A percentile compares a stretch with the other conserved stretches of the same genome.
Evolutionary conservation across 2,888 invertebrate genomes (phyloP).

Genomic region (Tenthredo amoena): DNA sequence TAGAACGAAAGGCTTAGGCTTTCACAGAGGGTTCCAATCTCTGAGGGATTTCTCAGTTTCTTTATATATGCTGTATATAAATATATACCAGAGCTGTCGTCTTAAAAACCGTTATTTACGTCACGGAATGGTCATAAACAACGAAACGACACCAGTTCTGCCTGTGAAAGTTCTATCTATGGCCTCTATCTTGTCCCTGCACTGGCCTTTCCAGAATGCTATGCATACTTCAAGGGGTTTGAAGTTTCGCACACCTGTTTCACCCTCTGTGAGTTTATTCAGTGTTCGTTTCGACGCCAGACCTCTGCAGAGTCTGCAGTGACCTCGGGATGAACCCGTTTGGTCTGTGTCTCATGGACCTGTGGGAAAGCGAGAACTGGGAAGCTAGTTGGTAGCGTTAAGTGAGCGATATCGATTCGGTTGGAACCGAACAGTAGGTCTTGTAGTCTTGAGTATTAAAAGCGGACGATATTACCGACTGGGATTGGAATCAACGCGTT

Average conservation of each 20-base stretch:
- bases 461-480: not conserved
- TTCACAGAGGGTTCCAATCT: conserved; percentile 31
- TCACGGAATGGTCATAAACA: conserved; percentile 5
- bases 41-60: conserved; percentile 22
- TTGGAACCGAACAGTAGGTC: not conserved
- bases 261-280: not conserved
- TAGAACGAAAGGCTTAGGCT: conserved; percentile 26
- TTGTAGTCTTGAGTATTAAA: not conserved
- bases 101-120: conserved; percentile 36
- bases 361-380: not conserved
- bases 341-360: not conserved
- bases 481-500: not conserved
- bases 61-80: too few species aligned
- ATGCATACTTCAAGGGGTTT: not conserved
- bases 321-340: not conserved
- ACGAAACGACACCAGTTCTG: not conserved
- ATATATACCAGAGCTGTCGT: not conserved
- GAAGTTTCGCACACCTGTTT: conserved; percentile 1
- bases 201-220: not conserved
- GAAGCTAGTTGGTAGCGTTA: not conserved
- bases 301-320: not conserved
- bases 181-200: not conserved
- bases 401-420: not conserved
- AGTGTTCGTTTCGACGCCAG: not conserved
- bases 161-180: not conserved